Base-by-base conservation (phyloP, 2,888 invertebrate species). In the Oscheius sp. region DNA sequence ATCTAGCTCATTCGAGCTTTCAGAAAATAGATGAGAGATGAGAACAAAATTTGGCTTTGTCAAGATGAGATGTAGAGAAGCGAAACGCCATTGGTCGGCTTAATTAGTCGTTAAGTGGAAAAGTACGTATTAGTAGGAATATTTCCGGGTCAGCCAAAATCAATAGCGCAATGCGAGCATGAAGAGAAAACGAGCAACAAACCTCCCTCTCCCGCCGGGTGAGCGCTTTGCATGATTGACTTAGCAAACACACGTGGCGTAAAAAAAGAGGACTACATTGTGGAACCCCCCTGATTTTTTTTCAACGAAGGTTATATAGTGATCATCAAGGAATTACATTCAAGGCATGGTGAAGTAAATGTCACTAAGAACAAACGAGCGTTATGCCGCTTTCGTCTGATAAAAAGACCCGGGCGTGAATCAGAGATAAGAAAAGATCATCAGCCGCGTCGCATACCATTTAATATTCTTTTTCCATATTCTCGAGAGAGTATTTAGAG, bases 181-280 rank as follows among this genome's bases (percentile, higher is more conserved):
- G 61, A n/a, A 31, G 61, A 42, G 45, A 61, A 61, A 61, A 61
- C 61, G 61, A 61, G 45, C 42, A 61, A 42, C 42, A 42, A 61
- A 61, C 61, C 61, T 53, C 53, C 10, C 31, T 53, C 31, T 20
- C 25, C 48, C 23, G 53, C 42, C 27, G 34, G 27, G 42, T 27
- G 42, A 5, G 61, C 61, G 61, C 61, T 61, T 61, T 61, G 61
- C 61, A 61, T 61, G 61, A 61, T 61, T 61, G 61, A 27, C 61
- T 45, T 42, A 45, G 61, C 61, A 61, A 61, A 61, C 61, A 45
- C 55, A 55, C 58, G 58, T 61, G 61, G 33, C 33, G 55, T 34
- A 55, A 55, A 55, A 55, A 55, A 31, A n/a, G 55, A 55, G 25
- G 55, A 25, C 29, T 52, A 52, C 52, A 52, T 52, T 52, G 55